Base-by-base conservation (phyloP, 2,888 invertebrate species). In the Stenchaetothrips biformis region DNA sequence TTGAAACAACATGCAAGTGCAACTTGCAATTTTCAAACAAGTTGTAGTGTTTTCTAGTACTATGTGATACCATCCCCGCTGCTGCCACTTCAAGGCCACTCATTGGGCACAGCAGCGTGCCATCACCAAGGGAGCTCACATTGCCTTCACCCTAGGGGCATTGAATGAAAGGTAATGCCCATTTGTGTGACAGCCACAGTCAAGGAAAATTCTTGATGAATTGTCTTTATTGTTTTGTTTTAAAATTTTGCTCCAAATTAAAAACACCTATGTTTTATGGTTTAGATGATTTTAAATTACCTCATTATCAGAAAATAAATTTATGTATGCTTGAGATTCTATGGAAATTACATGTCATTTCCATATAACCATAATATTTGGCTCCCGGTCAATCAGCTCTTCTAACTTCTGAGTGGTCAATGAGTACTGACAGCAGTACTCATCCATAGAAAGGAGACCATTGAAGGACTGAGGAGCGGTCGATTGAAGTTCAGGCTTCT, bases 351-450 rank as follows among this genome's bases (percentile, higher is more conserved):
- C 13, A 77, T 27, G 49, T 86, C 89, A 95, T 87, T 94, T 94
- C 92, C 94, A 95, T 82, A 96, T 91, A 84, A 95, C 89, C 79
- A 92, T 90, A 81, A 95, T 91, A 87, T 93, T 94, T 48, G 94
- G 91, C 87, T 96, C 96, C 82, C 92, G 91, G 84, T 96, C 96
- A 25, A 96, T 91, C 82, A 94, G 91, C 83, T 94, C 93, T 85
- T 95, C 95, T 80, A 96, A 89, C 82, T 93, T 92, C 77, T 91
- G 91, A 8, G 92, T 89, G 80, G 92, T 92, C 77, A 95, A 89
- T 21, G 93, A 92, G 13, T 94, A 93, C 81, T 93, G 90, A 85
- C 96, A 95, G 87, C 97, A 97, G 84, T 98, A 96, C 87, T 97
- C 95, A 87, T 98, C 97, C 81, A 93, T 90, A 86, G 93, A 94